Conservation (phyloP, 2,888 invertebrate genomes). For the Abrostola triplasia region DNA sequence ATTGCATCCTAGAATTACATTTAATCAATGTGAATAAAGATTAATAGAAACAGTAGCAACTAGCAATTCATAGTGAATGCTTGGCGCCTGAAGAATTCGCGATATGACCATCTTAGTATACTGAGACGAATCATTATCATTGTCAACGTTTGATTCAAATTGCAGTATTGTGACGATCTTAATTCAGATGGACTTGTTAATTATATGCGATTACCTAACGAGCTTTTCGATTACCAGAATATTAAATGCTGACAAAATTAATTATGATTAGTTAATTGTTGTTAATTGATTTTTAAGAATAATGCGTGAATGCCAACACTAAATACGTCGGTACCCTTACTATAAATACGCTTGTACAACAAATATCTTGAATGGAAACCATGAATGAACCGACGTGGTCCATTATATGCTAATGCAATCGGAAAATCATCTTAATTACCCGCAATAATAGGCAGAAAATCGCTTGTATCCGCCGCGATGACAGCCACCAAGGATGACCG, state of each 20-base stretch:
- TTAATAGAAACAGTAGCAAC: conserved; percentile 5
- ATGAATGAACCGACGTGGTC: conserved; percentile 73
- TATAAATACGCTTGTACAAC: conserved; percentile 19
- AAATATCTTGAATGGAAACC: conserved; percentile 55
- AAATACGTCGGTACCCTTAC: conserved; percentile 1
- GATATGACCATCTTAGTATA: not conserved
- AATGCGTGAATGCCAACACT: not conserved
- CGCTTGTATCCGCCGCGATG: conserved; percentile 71
- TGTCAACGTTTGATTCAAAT: not conserved
- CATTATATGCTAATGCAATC: conserved; percentile 85
- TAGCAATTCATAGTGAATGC: conserved; percentile 2
- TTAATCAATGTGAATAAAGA: conserved; percentile 10
- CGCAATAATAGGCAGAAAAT: conserved; percentile 76
- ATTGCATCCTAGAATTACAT: not conserved
- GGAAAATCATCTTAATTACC: conserved; percentile 79
- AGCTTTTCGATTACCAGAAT: too few species aligned
- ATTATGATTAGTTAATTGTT: too few species aligned
- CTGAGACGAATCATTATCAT: conserved; percentile 4
- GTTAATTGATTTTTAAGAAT: too few species aligned
- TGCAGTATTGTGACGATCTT: not conserved
- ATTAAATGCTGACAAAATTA: too few species aligned
- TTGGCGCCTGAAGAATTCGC: not conserved
- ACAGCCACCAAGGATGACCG: conserved; percentile 55
- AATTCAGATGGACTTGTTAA: not conserved
- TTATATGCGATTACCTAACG: too few species aligned